Base-by-base conservation (phyloP, 2,888 invertebrate genomes). In the Sphaerophoria rueppellii region DNA sequence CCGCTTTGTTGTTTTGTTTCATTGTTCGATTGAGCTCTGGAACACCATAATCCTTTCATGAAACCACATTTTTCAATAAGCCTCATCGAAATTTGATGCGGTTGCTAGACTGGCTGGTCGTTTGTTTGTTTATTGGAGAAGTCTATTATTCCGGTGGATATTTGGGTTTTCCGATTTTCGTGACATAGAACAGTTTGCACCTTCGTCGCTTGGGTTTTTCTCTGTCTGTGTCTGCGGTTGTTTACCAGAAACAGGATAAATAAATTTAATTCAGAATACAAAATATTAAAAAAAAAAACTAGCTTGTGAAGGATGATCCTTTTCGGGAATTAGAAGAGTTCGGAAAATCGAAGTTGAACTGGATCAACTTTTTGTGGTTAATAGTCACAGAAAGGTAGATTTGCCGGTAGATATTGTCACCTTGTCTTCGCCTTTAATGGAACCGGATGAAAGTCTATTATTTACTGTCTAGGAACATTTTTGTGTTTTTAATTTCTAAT, bases 371-470 rank as follows among this genome's bases (percentile, higher is more conserved):
- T 79, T 61, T 71, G n/a, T 61, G 75, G 24, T 24, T 24, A 24
- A 24, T 2, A 24, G 24, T 24, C 24, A 24, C 24, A 24, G 2
- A 1, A 24, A 24, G 24, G 24, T 24, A 24, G 24, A 24, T 24
- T 24, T 24, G 24, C 24, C 24, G 24, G 24, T 24, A 2, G 24
- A 24, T 24, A 2, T 24, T 24, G 2, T 24, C 24, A 24, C 24
- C 2, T 24, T 24, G 1, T 24, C 1, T 24, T 24, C 24, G 24
- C 24, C 24, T 24, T 24, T 24, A 24, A 24, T 2, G 24, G n/a
- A n/a, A 82, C 75, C 78, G 74, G 78, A 78, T 79, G 46, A 73
- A 40, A 52, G 54, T n/a, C n/a, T 37, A 37, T 54, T 67, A 24
- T 54, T 50, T n/a, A 24, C 11, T 32, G 24, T 54, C 6, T 52